Percentiles rank a stretch among this genome's conserved stretches.
Conservation (phyloP, 2,888 invertebrate species). For the Ferdinandea cuprea region DNA sequence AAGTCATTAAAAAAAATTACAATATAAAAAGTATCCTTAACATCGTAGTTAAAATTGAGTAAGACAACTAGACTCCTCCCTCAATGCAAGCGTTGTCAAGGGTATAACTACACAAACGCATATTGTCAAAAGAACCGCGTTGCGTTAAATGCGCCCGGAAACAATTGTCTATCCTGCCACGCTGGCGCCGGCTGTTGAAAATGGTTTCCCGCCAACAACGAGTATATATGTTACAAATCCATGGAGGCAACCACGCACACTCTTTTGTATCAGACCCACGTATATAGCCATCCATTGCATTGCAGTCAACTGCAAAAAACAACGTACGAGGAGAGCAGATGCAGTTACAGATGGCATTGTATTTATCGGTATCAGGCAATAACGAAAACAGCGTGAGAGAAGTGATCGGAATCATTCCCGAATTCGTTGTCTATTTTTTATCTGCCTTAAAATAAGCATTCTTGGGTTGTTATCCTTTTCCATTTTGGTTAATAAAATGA, state of each 20-base stretch:
- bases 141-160: no score
- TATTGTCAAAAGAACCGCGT: no score
- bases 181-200: not conserved
- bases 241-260: not conserved
- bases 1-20: no score
- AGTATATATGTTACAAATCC: not conserved
- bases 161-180: not conserved
- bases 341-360: not conserved
- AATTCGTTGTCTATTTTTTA: not conserved
- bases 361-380: not conserved
- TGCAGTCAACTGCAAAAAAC: not conserved
- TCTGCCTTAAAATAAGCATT: no score
- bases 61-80: no score
- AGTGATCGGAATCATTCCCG: not conserved
- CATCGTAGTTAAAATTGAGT: no score
- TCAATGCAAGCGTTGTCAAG: no score
- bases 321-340: not conserved
- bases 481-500: no score
- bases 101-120: no score
- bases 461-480: no score
- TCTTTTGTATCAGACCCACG: not conserved
- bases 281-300: not conserved
- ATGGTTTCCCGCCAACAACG: not conserved
- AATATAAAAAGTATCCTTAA: no score
- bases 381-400: slow-evolving; percentile 12